Base-by-base conservation (phyloP, 2,888 invertebrate species). In the Ditula angustiorana region DNA sequence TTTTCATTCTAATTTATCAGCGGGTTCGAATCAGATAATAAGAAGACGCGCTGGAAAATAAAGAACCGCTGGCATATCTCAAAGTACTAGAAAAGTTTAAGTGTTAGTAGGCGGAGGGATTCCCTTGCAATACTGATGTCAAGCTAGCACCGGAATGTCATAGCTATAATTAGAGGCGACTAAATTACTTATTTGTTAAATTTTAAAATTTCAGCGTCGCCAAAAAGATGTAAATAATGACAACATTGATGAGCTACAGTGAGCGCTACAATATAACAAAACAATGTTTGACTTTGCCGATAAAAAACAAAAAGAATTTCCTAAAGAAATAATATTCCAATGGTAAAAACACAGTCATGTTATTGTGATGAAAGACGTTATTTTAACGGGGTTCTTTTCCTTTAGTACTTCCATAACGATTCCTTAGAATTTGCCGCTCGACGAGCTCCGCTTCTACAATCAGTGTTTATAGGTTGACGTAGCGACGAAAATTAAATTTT, bases 401-500 rank as follows among this genome's bases (percentile, higher is more conserved):
- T 74, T 75, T 73, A 75, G 69, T 70, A 73, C 74, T 73, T 74
- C 67, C 70, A 70, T 74, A 74, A 77, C 71, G 73, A 75, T 75
- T 69, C 68, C 66, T 66, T 58, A 60, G 66, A 72, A 69, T 74
- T 72, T 70, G 62, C 57, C 69, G 71, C 69, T 69, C 53, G 65
- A 69, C 66, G 68, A 69, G 68, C 70, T 71, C 68, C 67, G 66
- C 65, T 58, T 59, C 69, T 67, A 71, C 74, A 77, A 77, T 77
- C 77, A 75, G 70, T 72, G 75, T 75, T 75, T 77, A 75, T 72
- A 74, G 68, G 68, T 66, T 71, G 71, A 72, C 73, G 75, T 74
- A 67, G 69, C 68, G 57, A 67, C 58, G 71, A 73, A 74, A 74
- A 74, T 73, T 73, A 73, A 72, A 68, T 72, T 71, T 69, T 53